These are phyloP conservation scores for Bubo bubo DNA, from an alignment of 2,113 vertebrate genomes.

Conservation along the genomic window DNA sequence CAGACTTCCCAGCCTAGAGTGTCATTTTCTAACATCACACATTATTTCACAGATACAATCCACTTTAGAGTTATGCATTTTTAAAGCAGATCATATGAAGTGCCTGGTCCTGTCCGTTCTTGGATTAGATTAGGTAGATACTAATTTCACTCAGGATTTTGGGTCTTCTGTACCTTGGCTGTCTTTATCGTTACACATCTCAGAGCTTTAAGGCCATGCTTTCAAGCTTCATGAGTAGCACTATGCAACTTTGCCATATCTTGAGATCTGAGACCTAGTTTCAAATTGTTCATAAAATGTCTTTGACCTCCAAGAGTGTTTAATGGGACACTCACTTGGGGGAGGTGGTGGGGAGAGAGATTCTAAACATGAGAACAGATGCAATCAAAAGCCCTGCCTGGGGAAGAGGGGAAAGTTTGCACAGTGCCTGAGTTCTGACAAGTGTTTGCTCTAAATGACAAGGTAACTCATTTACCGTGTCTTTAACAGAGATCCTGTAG, in stretches of 20 bases:
- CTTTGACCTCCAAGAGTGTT: neutral
- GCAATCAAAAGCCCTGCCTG: neutral
- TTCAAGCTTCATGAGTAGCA: neutral
- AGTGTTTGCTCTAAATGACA: neutral
- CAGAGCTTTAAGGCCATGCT: neutral
- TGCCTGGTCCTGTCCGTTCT: neutral
- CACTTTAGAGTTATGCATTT: neutral
- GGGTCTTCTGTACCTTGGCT: neutral
- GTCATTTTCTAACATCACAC: neutral
- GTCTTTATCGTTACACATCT: fast-evolving
- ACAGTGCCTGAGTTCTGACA: neutral
- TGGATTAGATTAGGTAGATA: neutral
- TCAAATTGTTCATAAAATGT: neutral
- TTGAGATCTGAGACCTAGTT: neutral
- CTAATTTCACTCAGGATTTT: neutral
- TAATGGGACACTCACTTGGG: neutral
- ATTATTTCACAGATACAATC: neutral
- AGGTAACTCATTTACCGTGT: neutral
- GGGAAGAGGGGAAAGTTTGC: neutral
- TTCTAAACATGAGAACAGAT: neutral
- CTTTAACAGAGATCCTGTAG: neutral
- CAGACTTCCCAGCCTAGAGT: neutral
- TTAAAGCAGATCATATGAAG: neutral
- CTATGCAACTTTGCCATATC: neutral
- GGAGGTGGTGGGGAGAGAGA: neutral